Conservation (phyloP, 2,888 invertebrate species). For the Calliopum simillimum region DNA sequence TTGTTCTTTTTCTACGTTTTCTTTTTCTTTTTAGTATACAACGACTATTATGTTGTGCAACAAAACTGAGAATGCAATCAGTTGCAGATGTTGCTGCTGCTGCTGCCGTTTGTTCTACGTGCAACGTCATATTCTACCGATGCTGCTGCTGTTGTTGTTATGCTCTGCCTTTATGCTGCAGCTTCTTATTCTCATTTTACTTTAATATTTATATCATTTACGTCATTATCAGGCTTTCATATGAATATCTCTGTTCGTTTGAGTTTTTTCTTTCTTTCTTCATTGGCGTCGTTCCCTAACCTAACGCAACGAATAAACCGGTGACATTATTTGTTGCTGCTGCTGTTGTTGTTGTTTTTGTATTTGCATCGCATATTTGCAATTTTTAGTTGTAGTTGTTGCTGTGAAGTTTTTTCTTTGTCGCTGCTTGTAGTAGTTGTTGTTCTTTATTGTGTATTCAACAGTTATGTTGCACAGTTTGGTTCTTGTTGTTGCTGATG, state of each 20-base stretch:
- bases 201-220: too few relatives aligned
- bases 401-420: conserved; percentile 1
- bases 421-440: conserved; percentile 44
- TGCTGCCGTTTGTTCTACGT: too few relatives aligned
- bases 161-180: too few relatives aligned
- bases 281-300: too few relatives aligned
- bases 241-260: too few relatives aligned
- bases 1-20: not conserved
- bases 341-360: not conserved
- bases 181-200: too few relatives aligned
- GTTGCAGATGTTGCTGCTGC: conserved; percentile 6
- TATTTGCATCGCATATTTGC: conserved; percentile 44
- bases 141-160: too few relatives aligned
- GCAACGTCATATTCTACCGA: not conserved
- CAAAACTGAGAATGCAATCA: conserved; percentile 5
- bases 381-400: not conserved
- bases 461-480: conserved; percentile 32
- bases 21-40: conserved; percentile 12
- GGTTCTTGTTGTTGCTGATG: conserved; percentile 15
- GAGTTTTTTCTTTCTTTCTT: too few relatives aligned
- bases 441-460: conserved; percentile 39
- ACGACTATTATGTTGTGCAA: conserved; percentile 19
- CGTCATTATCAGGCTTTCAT: too few relatives aligned
- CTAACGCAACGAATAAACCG: too few relatives aligned
- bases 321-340: conserved; percentile 15